Base-by-base conservation (phyloP, 2,797 vertebrate genomes). In the Perdix hodgsoniae region DNA sequence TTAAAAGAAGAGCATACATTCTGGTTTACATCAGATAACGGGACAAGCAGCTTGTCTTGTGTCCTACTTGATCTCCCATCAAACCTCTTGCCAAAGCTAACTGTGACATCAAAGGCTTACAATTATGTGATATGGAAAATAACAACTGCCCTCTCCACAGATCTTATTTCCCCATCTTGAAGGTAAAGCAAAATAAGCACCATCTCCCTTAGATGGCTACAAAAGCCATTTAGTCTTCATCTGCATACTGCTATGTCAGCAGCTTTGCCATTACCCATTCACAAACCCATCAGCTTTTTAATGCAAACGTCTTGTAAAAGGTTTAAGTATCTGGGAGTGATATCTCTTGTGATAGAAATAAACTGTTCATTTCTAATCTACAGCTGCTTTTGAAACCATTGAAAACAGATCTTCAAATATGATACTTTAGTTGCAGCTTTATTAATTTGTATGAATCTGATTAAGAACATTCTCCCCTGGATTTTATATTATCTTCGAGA, bases 401-500 rank as follows among this genome's bases (percentile, higher is more conserved):
- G 73, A 95, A 90, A 93, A 71, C 18, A 92, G 64, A 95, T 90
- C 93, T 95, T 93, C 87, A 95, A 81, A 92, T 52, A 73, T 2
- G 79, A 92, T 86, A 94, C 80, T 95, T 73, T 76, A 88, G 87
- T 63, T 79, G 52, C 65, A 80, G 87, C 83, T 93, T 93, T 91
- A 95, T 95, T 94, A 93, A 95, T 87, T 91, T 23, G 1, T 45
- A 81, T 7, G 82, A 93, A 88, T 94, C 94, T 92, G 93, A 96
- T 96, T 95, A 96, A 92, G 93, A 94, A 91, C 75, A 81, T 64
- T 84, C 86, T 95, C 85, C 67, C 89, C 91, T 79, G 92, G 85
- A 95, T 94, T 95, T 93, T 83, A 70, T 76, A 73, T 95, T 93
- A 96, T 93, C 92, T 93, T 94, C 71, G 73, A 93, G 91, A 95